A percentile compares a stretch with the other conserved stretches of the same genome.
Evolutionary conservation across 2,797 vertebrate genomes (phyloP).

Genomic region (Coracias cyanogaster): DNA sequence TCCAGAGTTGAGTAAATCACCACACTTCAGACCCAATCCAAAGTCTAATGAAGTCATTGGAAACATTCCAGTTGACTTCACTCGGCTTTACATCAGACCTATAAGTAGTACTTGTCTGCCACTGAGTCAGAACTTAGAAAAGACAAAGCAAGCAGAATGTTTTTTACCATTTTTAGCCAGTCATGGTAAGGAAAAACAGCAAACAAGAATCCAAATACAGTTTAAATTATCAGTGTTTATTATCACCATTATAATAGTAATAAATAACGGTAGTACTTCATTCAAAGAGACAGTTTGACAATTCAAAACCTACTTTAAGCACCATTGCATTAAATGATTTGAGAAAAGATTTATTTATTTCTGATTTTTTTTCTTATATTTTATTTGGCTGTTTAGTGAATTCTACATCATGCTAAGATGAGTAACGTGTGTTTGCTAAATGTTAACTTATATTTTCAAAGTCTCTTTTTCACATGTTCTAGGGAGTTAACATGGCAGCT

Average conservation of each 20-base stretch:
- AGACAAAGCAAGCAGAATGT: conserved; percentile 10
- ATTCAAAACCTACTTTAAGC: not conserved
- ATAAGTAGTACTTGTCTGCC: conserved; percentile 35
- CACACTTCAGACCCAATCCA: conserved; percentile 57
- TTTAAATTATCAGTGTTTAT: not conserved
- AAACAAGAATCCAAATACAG: not conserved
- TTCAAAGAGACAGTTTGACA: not conserved
- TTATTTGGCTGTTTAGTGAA: not conserved
- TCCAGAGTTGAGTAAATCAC: conserved; percentile 57
- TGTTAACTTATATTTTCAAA: not conserved
- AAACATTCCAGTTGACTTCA: conserved; percentile 66
- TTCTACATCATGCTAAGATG: not conserved
- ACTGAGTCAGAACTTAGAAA: conserved; percentile 40
- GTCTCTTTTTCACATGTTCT: not conserved
- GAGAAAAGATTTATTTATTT: not conserved
- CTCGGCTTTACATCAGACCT: conserved; percentile 55
- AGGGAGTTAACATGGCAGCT: not conserved
- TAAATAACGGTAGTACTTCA: not conserved
- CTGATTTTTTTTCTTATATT: not conserved
- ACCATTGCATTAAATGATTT: not conserved
- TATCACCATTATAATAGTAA: too few species aligned
- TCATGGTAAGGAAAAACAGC: not conserved
- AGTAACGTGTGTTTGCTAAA: not conserved
- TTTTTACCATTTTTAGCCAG: conserved; percentile 11
- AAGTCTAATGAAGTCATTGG: conserved; percentile 61